A percentile compares a stretch with the other conserved stretches of the same genome.
Evolutionary conservation across 2,888 invertebrate species (phyloP).

Genomic region (Candidula unifasciata): DNA sequence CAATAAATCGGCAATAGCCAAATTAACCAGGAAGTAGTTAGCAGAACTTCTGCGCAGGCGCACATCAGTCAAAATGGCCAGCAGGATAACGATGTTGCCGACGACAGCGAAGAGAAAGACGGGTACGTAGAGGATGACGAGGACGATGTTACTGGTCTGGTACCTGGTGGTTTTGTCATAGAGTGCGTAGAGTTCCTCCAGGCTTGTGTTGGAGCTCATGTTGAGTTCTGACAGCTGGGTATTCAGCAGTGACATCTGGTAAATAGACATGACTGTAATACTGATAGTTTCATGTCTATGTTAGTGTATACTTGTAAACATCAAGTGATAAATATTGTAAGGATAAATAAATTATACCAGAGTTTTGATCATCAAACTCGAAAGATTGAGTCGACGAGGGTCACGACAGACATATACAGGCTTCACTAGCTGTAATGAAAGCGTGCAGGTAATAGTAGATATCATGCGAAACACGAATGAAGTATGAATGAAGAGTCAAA

Average conservation of each 20-base stretch:
- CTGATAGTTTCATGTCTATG: too few relatives aligned
- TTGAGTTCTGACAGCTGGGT: not conserved
- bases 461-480: too few relatives aligned
- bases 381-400: too few relatives aligned
- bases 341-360: too few relatives aligned
- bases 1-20: conserved; percentile 70
- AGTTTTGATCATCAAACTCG: too few relatives aligned
- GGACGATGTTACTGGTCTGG: conserved; percentile 57
- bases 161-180: conserved; percentile 12
- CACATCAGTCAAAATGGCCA: conserved; percentile 66
- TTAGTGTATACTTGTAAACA: too few relatives aligned
- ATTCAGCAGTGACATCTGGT: conserved; percentile 14
- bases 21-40: conserved; percentile 71
- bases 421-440: too few relatives aligned
- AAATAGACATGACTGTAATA: too few relatives aligned
- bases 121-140: conserved; percentile 65
- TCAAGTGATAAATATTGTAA: too few relatives aligned
- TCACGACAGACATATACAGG: too few relatives aligned
- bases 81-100: conserved; percentile 69
- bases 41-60: conserved; percentile 66
- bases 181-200: conserved; percentile 42
- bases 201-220: conserved; percentile 27
- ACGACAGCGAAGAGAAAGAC: conserved; percentile 68
- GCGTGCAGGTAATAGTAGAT: too few relatives aligned
- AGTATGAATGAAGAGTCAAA: too few relatives aligned